Base-by-base conservation (phyloP, 2,113 vertebrate species). In the Mus spicilegus region DNA sequence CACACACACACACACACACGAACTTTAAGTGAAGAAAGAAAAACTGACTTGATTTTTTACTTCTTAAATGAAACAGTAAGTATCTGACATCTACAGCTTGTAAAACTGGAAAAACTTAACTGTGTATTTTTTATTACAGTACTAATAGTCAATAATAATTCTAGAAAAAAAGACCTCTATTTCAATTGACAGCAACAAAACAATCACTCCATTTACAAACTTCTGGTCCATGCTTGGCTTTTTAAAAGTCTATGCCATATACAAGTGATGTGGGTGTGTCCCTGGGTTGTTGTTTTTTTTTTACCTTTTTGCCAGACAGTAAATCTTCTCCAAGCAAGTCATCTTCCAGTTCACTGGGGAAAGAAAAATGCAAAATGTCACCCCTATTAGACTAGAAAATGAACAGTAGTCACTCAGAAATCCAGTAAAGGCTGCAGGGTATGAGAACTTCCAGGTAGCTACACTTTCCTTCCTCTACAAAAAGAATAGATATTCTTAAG, bases 321-420 rank as follows among this genome's bases (percentile, higher is more conserved):
- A 99, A 99, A 97, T 99, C 99, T 92, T 99, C 99, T 97, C 99
- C 99, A 93, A 99, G 99, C 96, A 99, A 99, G 95, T 99, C 99
- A 89, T 99, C 99, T 98, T 99, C 99, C 88, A 99, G 98, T 98
- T 99, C 99, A 98, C 99, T 99, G 93, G 87, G 93, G 33, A 89
- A 89, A 89, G 28, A 87, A 16, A 33, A 72, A 78, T 2, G 12
- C 77, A 87, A 16, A 80, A 58, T 7, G 46, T 88, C 56, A 87
- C 19, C 65, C 22, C 42, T 14, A 2, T 2, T 10, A 67, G 3
- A 61, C 22, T 39, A 49, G 16, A 24, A 89, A 86, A 61, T 17
- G 0, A 30, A 16, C 69, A 72, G n/a, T 39, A 33, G 77, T 49
- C 61, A 63, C 5, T 61, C 46, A 12, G 73, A 72, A 65, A 49